Evolutionary conservation across 1,140 invertebrate species (phyloP).

Genomic region (Caenorhabditis briggsae): DNA sequence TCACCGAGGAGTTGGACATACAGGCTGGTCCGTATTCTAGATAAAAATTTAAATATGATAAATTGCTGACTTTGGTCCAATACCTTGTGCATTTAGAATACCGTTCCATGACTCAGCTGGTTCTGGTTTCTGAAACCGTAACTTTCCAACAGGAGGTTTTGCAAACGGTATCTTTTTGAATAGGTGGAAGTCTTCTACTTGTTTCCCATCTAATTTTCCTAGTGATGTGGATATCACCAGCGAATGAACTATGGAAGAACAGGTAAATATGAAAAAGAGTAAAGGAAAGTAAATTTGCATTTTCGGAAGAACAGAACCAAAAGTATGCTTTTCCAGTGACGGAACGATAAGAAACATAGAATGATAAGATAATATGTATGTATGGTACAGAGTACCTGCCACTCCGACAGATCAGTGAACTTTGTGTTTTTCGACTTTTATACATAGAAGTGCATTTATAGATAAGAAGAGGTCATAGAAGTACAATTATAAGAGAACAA

Average conservation of each 20-base stretch:
- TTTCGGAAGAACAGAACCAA: not conserved
- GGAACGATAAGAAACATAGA: slow-evolving; percentile 1
- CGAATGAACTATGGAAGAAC: not conserved
- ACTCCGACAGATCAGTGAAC: not conserved
- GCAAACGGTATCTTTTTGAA: slow-evolving; percentile 51
- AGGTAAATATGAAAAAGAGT: not conserved
- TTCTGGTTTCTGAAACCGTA: slow-evolving; percentile 21
- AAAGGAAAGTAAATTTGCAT: not conserved
- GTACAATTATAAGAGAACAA: not conserved
- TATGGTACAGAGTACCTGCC: not conserved
- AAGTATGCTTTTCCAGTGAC: not conserved
- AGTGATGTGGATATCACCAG: not conserved
- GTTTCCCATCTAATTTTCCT: not conserved
- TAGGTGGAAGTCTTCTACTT: not conserved
- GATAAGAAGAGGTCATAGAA: not conserved
- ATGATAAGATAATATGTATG: slow-evolving; percentile 10
- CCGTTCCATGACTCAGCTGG: slow-evolving; percentile 21
- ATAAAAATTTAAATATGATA: too few relatives aligned
- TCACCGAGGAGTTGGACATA: slow-evolving; percentile 38
- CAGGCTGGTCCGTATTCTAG: slow-evolving; percentile 50
- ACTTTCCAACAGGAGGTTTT: slow-evolving; percentile 7
- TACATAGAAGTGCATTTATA: not conserved
- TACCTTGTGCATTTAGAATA: slow-evolving; percentile 33
- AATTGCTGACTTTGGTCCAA: too few relatives aligned
- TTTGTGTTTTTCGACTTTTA: not conserved